phyloP scores from a whole-genome alignment of 2,888 invertebrate species.

The Coleophora deauratella region DNA sequence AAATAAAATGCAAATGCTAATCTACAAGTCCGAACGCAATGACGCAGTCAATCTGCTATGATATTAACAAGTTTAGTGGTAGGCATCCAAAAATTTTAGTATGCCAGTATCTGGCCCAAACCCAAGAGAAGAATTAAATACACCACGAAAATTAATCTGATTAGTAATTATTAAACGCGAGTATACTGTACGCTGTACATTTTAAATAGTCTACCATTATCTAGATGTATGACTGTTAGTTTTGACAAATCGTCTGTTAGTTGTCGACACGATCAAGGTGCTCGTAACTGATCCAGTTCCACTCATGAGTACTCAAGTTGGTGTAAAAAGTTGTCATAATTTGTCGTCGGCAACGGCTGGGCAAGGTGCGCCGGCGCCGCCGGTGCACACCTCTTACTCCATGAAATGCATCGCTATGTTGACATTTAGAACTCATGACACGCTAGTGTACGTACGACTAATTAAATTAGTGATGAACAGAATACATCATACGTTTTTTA shows the following conservation, averaged over 20 bases:
- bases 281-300: slow-evolving; percentile 4
- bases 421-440: no score
- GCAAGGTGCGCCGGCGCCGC: slow-evolving; percentile 5
- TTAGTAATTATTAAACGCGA: slow-evolving; percentile 58
- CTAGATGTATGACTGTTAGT: slow-evolving; percentile 22
- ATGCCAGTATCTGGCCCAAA: slow-evolving; percentile 54
- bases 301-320: not conserved
- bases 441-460: no score
- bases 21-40: no score
- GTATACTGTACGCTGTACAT: slow-evolving; percentile 26
- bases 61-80: no score
- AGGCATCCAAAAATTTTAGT: slow-evolving; percentile 49
- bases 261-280: slow-evolving; percentile 5
- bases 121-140: slow-evolving; percentile 54
- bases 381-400: not conserved
- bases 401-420: no score
- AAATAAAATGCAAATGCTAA: no score
- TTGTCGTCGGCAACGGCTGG: slow-evolving; percentile 5
- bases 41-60: no score
- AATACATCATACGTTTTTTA: no score
- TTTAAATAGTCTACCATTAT: slow-evolving; percentile 28
- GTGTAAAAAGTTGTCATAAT: slow-evolving; percentile 5
- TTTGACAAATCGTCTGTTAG: slow-evolving; percentile 30
- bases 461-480: no score
- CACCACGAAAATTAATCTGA: slow-evolving; percentile 55